Percentiles rank a stretch among this genome's conserved stretches.
Conservation (phyloP, 2,113 vertebrate species). For the Brachionichthys hirsutus region DNA sequence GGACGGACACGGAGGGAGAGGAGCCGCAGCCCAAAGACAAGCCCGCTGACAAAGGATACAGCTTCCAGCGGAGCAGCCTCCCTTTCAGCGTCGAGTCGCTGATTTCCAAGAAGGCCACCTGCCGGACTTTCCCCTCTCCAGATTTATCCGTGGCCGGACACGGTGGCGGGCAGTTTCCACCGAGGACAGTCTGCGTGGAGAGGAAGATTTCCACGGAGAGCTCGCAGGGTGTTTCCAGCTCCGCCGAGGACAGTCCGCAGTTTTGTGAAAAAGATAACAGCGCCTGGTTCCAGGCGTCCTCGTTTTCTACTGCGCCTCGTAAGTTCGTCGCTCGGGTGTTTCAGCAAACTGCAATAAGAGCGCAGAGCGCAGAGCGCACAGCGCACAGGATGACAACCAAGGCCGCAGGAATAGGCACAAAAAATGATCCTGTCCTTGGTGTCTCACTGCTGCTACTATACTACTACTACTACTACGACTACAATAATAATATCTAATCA, state of each 20-base stretch:
- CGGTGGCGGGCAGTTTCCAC: constrained; percentile 58
- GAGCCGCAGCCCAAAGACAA: constrained; percentile 71
- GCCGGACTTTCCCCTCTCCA: constrained; percentile 68
- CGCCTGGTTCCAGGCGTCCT: constrained; percentile 73
- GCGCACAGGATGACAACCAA: too few relatives aligned
- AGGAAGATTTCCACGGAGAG: constrained; percentile 62
- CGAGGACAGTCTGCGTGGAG: constrained; percentile 73
- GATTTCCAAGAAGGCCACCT: constrained; percentile 78
- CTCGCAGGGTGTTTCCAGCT: constrained; percentile 60
- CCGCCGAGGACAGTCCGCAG: constrained; percentile 66
- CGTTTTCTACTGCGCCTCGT: constrained; percentile 74
- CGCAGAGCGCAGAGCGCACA: too few relatives aligned
- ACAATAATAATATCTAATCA: too few relatives aligned
- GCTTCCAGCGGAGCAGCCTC: constrained; percentile 68
- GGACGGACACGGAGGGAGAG: constrained; percentile 70
- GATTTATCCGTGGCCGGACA: constrained; percentile 51
- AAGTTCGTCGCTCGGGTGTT: constrained; percentile 59
- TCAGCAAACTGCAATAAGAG: neutral
- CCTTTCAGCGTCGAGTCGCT: constrained; percentile 85
- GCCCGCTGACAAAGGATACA: constrained; percentile 70
- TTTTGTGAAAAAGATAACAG: constrained; percentile 74
- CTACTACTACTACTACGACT: too few relatives aligned
- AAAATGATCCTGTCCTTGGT: too few relatives aligned
- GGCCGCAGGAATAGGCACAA: too few relatives aligned
- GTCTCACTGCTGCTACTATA: too few relatives aligned